Evolutionary conservation across 1,140 invertebrate genomes (phyloP), one percentile per base, ranked within the genome.

Genomic region (Portunus trituberculatus): DNA sequence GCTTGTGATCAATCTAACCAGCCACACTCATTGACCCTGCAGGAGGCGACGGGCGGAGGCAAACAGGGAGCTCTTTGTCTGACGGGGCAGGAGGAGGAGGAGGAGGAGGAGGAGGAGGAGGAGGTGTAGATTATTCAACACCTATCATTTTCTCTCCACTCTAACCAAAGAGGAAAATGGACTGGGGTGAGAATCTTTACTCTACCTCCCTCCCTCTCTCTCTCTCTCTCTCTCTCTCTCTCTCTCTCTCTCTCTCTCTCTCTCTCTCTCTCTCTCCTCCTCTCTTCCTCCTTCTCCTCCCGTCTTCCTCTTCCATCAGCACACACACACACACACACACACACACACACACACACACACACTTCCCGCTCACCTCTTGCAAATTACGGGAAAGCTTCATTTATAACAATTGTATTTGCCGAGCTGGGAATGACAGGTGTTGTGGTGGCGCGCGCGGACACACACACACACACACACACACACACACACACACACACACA

Each of bases 391-490:
- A 20, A 20, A 1, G 20, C 6, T 20, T 76, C 67, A 76, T 76
- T 76, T 20, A 76, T 76, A 76, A n/a, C 67, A n/a, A 20, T 76
- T 76, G 67, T 76, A 20, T n/a, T 76, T 76, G 67, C 67, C 20
- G n/a, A 76, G 20, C 67, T 76, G 67, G 20, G 67, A 76, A 25
- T 76, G 67, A 76, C 67, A 76, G 67, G 67, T 76, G 67, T 76
- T 76, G 20, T 20, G 6, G 67, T 7, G 67, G 20, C 67, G 6
- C 67, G 20, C 67, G 20, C 67, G 6, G 12, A 76, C 67, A 25
- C 67, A 76, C 67, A 76, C 67, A 76, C 67, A 25, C 67, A 76
- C 67, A 76, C 67, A 76, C 67, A 76, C 67, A 76, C 67, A 25
- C 67, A 76, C 67, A 76, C 67, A 76, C 67, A 76, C 67, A 25